phyloP scores from a whole-genome alignment of 2,888 invertebrate genomes.

The Didymodactylos carnosus region DNA sequence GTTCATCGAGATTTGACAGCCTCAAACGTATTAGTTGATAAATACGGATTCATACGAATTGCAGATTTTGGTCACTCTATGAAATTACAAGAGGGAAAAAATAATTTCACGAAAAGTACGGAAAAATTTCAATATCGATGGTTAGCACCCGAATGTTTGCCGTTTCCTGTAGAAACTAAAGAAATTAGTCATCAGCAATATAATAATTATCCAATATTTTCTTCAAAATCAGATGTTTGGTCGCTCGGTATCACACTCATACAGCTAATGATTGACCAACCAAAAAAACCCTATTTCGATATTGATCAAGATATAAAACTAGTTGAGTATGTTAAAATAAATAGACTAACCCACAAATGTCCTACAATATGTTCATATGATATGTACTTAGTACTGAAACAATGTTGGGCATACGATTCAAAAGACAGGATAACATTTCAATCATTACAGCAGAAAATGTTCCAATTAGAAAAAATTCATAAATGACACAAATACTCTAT shows the following conservation, averaged over 20 bases:
- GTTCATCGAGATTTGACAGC: neutral
- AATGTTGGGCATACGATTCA: neutral
- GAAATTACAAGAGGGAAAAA: neutral
- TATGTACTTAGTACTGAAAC: neutral
- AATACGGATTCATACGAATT: neutral
- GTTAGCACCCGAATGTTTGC: neutral
- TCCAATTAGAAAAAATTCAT: neutral
- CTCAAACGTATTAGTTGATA: neutral
- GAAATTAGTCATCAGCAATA: neutral
- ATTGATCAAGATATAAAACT: neutral
- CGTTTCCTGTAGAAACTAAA: too few relatives aligned
- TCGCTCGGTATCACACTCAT: slow-evolving; percentile 4
- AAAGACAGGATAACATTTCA: neutral
- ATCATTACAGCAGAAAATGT: neutral
- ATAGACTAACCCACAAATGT: neutral
- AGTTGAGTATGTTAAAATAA: neutral
- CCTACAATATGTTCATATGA: neutral
- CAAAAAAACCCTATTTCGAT: neutral
- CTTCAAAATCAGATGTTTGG: slow-evolving; percentile 6
- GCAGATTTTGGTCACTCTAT: neutral
- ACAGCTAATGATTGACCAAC: neutral
- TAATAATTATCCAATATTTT: neutral
- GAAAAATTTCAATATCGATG: neutral
- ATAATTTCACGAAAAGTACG: neutral
- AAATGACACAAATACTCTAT: too few relatives aligned